Conservation (phyloP, 2,797 vertebrate genomes). For the Phalanger gymnotis region DNA sequence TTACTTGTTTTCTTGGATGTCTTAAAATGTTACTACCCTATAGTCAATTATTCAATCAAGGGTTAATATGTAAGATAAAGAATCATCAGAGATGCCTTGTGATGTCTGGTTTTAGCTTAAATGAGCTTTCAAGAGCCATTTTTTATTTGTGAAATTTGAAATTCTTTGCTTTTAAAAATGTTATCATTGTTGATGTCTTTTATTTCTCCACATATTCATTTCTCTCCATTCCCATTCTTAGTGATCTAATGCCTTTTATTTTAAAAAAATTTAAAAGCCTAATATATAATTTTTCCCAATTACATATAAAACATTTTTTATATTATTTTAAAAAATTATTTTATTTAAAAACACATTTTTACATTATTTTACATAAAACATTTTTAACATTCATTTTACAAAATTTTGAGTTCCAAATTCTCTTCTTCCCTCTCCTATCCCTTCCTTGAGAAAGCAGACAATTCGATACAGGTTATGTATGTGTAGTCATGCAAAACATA, state of each 20-base stretch:
- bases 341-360: too few relatives aligned
- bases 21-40: conserved; percentile 68
- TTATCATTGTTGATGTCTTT: neutral
- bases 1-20: conserved; percentile 51
- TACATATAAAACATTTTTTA: neutral
- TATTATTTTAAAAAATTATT: too few relatives aligned
- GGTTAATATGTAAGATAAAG: conserved; percentile 67
- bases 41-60: conserved; percentile 52
- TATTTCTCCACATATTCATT: neutral
- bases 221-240: neutral
- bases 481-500: neutral
- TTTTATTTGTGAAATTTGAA: neutral
- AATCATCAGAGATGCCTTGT: conserved; percentile 57
- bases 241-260: neutral
- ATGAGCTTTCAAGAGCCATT: conserved; percentile 10
- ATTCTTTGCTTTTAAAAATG: neutral
- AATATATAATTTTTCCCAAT: neutral
- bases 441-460: neutral
- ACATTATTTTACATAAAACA: too few relatives aligned
- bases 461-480: neutral
- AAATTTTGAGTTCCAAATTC: neutral
- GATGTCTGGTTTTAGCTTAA: conserved; percentile 41
- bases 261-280: neutral
- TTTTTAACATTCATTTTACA: neutral
- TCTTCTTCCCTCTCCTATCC: neutral